Evolutionary conservation across 2,797 vertebrate genomes (phyloP), one percentile per base, ranked within the genome.

Genomic region (Aldrovandia affinis): DNA sequence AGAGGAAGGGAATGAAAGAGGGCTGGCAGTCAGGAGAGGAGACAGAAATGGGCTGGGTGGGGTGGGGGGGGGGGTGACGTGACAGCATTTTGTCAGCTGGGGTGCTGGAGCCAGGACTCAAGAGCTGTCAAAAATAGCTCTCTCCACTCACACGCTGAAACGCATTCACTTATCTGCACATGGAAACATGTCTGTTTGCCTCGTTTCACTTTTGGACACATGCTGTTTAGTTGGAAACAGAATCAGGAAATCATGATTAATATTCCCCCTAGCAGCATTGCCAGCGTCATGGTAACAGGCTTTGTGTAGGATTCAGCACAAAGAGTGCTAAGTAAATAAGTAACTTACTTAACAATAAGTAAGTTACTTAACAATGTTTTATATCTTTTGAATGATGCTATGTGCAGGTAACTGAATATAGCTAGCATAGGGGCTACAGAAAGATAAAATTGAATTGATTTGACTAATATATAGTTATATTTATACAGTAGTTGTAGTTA

Each of bases 41-140:
- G 78, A 44, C 4, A 57, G 28, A 22, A 61, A 9, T 81, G 55
- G 55, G 55, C 79, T 57, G 8, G 28, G 8, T 36, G 30, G 54
- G 20, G 14, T 25, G 25, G 18, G 7, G 61, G 36, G 28, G 5
- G 15, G 52, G 39, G 55, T 55, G 78, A 55, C 18, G 39, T 59
- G 55, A 39, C 55, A 57, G 33, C 12, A 15, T 39, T 36, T 36
- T 36, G 54, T 81, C 54, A 81, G 33, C 28, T 2, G 28, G 12
- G 20, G 54, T 61, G 55, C 55, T 22, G 55, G 22, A 36, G 79
- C 54, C 52, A 59, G 25, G 79, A 22, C 30, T 39, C 10, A 25
- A 39, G 52, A 81, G 54, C 30, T 42, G 33, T 59, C 39, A 81
- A n/a, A 59, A 81, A 61, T 81, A 81, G 79, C 79, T 59, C 55